Evolutionary conservation across 2,888 invertebrate species (phyloP).

Genomic region (Pandemis heparana): DNA sequence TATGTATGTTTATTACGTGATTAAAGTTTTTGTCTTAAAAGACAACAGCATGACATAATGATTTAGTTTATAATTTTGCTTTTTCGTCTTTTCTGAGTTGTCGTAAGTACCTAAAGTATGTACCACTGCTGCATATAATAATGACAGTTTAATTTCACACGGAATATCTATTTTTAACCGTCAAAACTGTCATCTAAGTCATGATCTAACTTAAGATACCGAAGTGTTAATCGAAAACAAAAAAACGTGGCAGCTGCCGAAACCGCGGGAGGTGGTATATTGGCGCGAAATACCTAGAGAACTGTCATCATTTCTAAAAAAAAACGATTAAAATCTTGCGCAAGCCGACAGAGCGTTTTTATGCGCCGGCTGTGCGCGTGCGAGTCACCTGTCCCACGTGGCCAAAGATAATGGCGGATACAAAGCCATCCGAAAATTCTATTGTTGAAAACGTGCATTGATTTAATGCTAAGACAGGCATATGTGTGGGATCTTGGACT

Average conservation of each 20-base stretch:
- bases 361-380: constrained; percentile 80
- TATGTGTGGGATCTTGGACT: neutral
- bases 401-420: constrained; percentile 71
- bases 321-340: constrained; percentile 82
- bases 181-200: constrained; percentile 13
- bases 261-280: constrained; percentile 64
- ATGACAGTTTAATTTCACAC: neutral
- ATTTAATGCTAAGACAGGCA: constrained; percentile 63
- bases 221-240: constrained; percentile 7
- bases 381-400: constrained; percentile 83
- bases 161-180: neutral
- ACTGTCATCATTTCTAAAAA: constrained; percentile 76
- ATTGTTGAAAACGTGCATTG: constrained; percentile 74
- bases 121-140: neutral
- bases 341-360: constrained; percentile 76
- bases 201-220: constrained; percentile 14
- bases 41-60: too few species aligned
- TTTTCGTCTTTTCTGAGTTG: too few species aligned
- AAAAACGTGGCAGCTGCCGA: constrained; percentile 62
- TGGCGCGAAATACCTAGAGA: constrained; percentile 76
- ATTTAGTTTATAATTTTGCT: too few species aligned
- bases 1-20: too few species aligned
- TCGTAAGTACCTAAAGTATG: too few species aligned
- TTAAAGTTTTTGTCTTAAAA: too few species aligned
- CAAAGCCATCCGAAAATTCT: constrained; percentile 68